Base-by-base conservation (phyloP, 2,797 vertebrate species). In the Varecia variegata region DNA sequence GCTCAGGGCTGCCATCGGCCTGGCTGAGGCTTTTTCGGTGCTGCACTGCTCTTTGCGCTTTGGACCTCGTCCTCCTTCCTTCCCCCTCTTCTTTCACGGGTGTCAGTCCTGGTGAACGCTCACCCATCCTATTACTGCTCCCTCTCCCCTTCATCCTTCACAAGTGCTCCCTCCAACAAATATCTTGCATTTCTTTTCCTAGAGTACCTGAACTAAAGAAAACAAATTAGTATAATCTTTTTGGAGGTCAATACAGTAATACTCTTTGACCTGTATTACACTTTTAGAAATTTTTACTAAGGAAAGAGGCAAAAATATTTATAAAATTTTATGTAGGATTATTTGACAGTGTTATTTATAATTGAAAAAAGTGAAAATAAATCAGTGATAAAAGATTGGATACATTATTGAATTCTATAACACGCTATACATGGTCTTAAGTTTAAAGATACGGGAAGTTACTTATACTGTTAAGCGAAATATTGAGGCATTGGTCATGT, bases 341-440 rank as follows among this genome's bases (percentile, higher is more conserved):
- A 68, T 86, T 86, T 92, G n/a, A 85, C 43, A 92, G 30, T 71
- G 11, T 85, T 87, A 80, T 73, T 88, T 94, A 92, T 65, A 88
- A 52, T 79, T 65, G 38, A 32, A 83, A 87, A 92, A 73, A 43
- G 7, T 79, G n/a, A 88, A 88, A 92, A 73, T 86, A 73, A 65
- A 52, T 60, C 30, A 71, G 30, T 52, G 38, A 52, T 40, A 67
- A 94, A 76, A 2, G 14, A 82, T 54, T 43, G 1, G 50, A 30
- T 60, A 50, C 32, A 68, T 68, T 83, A 87, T 58, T 58, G 62
- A 52, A 85, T n/a, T 47, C n/a, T 43, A 38, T 65, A 65, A 88
- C 71, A 50, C 52, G 50, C 18, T 60, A 90, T 30, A 40, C 7
- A 35, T 60, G 50, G 18, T 58, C 58, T 68, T 43, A 92, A 47